phyloP scores from a whole-genome alignment of 2,888 invertebrate genomes.

The Acrobasis suavella region DNA sequence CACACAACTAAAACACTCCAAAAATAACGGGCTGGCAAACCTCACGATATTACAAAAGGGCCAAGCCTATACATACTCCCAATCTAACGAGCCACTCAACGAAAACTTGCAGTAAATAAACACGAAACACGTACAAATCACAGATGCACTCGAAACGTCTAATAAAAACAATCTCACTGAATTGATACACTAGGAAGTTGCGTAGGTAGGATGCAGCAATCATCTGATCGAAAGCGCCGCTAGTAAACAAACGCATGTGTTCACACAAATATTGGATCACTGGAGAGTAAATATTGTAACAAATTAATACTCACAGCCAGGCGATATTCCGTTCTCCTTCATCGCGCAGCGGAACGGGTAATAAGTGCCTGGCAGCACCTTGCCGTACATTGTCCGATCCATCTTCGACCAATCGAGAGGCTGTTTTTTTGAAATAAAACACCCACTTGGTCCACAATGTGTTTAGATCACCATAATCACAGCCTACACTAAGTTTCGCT shows the following conservation, averaged over 20 bases:
- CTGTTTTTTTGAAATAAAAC: conserved; percentile 68
- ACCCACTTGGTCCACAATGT: conserved; percentile 69
- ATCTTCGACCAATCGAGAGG: conserved; percentile 80
- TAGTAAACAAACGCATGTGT: conserved; percentile 43
- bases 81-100: conserved; percentile 38
- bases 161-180: conserved; percentile 59
- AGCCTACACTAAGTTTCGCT: conserved; percentile 55
- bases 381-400: conserved; percentile 96
- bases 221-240: conserved; percentile 36
- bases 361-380: conserved; percentile 91
- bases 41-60: conserved; percentile 51
- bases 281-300: conserved; percentile 34
- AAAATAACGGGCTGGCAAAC: conserved; percentile 61
- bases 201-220: conserved; percentile 22
- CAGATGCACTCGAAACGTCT: conserved; percentile 53
- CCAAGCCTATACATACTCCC: conserved; percentile 35
- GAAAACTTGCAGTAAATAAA: conserved; percentile 48
- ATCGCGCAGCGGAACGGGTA: conserved; percentile 93
- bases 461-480: conserved; percentile 76
- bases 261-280: conserved; percentile 23
- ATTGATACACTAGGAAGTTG: conserved; percentile 42
- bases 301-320: conserved; percentile 89
- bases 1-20: conserved; percentile 50
- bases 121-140: conserved; percentile 37
- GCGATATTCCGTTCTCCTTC: conserved; percentile 90